Conservation (phyloP, 2,797 vertebrate species). For the Iguana delicatissima region DNA sequence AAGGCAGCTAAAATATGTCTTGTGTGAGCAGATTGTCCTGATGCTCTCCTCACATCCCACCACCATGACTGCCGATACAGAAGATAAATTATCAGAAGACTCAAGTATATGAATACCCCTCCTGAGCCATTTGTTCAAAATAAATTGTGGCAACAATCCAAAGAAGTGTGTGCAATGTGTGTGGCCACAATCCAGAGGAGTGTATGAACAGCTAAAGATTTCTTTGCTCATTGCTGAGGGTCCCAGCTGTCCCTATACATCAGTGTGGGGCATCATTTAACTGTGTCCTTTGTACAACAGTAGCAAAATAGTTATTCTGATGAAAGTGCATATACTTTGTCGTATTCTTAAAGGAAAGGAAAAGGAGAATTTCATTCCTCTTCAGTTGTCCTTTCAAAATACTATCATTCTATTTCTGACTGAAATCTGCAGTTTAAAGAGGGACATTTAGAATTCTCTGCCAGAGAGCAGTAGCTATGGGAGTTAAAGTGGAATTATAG, state of each 20-base stretch:
- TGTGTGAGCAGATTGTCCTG: too few species aligned
- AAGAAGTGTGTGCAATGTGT: neutral
- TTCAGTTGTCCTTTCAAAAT: neutral
- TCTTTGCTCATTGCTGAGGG: neutral
- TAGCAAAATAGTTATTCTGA: neutral
- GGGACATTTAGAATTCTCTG: too few species aligned
- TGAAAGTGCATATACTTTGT: neutral
- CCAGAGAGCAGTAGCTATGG: too few species aligned
- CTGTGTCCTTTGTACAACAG: neutral
- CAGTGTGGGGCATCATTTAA: too few species aligned
- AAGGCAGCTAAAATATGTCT: neutral
- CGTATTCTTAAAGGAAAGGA: neutral
- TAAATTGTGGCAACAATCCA: neutral
- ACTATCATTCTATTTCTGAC: neutral
- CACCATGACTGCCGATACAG: neutral
- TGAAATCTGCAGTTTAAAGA: too few species aligned
- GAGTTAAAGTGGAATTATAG: too few species aligned
- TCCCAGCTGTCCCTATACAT: neutral
- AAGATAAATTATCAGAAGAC: neutral
- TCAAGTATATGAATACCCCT: rapidly evolving
- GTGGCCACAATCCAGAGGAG: neutral
- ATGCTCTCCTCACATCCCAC: neutral
- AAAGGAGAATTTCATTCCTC: neutral
- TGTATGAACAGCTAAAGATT: neutral
- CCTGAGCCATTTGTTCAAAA: slow-evolving; percentile 2